Evolutionary conservation across 2,797 vertebrate genomes (phyloP).

Genomic region (Acanthurus tractus): DNA sequence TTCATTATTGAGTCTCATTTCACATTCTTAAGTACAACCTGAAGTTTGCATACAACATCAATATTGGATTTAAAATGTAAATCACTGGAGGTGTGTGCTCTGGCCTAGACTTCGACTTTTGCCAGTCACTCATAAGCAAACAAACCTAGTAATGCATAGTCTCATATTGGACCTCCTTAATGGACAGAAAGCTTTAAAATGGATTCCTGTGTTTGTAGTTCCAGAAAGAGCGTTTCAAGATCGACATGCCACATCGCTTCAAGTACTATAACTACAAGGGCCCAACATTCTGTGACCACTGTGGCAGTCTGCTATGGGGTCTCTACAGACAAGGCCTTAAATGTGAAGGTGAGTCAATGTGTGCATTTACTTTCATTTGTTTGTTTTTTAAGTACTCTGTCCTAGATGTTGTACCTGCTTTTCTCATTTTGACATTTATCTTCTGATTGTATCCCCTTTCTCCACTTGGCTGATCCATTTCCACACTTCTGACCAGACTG

Average conservation of each 20-base stretch:
- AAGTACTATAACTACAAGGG: constrained; percentile 95
- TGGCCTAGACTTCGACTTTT: neutral
- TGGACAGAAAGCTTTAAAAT: constrained; percentile 7
- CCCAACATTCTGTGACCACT: constrained; percentile 98
- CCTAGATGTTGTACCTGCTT: neutral
- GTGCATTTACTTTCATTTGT: neutral
- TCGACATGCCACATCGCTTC: constrained; percentile 98
- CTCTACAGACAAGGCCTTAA: constrained; percentile 96
- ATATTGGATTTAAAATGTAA: neutral
- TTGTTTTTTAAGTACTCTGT: neutral
- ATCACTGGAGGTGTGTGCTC: neutral
- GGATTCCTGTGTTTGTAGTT: constrained; percentile 84
- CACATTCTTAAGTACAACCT: constrained; percentile 1
- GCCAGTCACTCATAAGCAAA: neutral
- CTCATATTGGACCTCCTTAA: neutral
- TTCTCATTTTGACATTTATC: constrained; percentile 8
- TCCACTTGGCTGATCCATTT: neutral
- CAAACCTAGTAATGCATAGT: neutral
- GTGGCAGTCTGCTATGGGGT: constrained; percentile 97
- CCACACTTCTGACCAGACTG: constrained; percentile 85
- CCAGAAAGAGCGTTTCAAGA: constrained; percentile 98
- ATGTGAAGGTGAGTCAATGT: constrained; percentile 90
- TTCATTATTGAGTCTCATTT: neutral
- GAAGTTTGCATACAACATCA: neutral
- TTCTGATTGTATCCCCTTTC: neutral